phyloP scores from a whole-genome alignment of 35 echinoderm and acorn worm genomes.

The Ophioderma brevispina region DNA sequence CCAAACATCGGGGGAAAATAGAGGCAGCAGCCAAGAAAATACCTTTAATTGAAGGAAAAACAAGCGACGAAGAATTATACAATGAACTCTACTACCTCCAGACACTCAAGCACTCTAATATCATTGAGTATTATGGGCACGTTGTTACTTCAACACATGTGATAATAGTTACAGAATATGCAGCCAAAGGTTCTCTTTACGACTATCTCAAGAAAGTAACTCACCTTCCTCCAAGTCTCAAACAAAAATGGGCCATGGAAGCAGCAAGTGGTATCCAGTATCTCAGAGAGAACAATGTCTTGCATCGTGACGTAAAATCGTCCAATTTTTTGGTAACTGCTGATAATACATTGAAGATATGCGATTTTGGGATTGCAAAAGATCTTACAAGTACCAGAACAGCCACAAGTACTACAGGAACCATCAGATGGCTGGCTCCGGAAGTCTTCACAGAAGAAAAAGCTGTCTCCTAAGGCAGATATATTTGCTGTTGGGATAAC shows the following conservation, averaged over 20 bases:
- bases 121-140: background rate
- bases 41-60: background rate
- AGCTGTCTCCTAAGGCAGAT: background rate
- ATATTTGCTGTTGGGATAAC: background rate
- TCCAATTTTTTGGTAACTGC: constrained; percentile 3
- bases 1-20: background rate
- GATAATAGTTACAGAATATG: background rate
- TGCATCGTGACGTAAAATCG: constrained; percentile 9
- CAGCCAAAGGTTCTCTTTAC: background rate
- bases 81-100: background rate
- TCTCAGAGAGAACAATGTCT: background rate
- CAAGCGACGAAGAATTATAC: background rate
- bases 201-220: background rate
- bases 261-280: background rate
- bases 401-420: background rate
- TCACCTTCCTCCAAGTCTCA: background rate
- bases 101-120: background rate
- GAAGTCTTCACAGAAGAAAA: background rate
- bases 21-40: background rate
- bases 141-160: background rate
- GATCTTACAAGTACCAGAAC: background rate
- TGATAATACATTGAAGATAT: background rate
- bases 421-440: background rate
- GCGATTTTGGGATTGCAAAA: background rate
- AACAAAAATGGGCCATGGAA: background rate